Evolutionary conservation across 2,888 invertebrate species (phyloP).

Genomic region (Rhogogaster chlorosoma): DNA sequence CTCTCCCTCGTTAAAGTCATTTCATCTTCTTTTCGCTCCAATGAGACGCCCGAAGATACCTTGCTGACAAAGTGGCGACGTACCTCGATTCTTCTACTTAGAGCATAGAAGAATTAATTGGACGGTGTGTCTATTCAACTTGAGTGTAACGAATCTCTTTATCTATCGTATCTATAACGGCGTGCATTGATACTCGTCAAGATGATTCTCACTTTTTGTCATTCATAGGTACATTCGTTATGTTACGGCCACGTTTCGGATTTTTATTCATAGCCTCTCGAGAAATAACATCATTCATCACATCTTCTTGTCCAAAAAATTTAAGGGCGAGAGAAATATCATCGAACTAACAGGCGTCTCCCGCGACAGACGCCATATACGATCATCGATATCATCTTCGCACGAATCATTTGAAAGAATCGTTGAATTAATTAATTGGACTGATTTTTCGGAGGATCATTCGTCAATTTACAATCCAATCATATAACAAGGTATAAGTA

Average conservation of each 20-base stretch:
- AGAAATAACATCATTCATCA: not conserved
- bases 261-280: not conserved
- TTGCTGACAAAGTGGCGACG: constrained; percentile 18
- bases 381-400: not conserved
- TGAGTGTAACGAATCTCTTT: constrained; percentile 24
- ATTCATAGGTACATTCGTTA: not conserved
- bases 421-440: not conserved
- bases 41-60: constrained; percentile 13
- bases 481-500: not conserved
- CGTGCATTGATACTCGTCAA: not conserved
- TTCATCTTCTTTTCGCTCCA: constrained; percentile 45
- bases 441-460: not conserved
- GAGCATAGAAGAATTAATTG: constrained; percentile 7
- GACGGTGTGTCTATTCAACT: constrained; percentile 14
- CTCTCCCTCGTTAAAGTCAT: constrained; percentile 46
- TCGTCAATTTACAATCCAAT: not conserved
- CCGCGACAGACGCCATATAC: not conserved
- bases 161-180: not conserved
- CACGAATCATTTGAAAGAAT: not conserved
- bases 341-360: not conserved
- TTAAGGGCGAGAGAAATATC: not conserved
- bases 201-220: not conserved
- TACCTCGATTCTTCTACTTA: not conserved
- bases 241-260: not conserved
- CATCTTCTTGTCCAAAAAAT: not conserved